These are phyloP conservation scores for Leucania comma DNA, from an alignment of 2,888 invertebrate genomes.

Conservation along the genomic window DNA sequence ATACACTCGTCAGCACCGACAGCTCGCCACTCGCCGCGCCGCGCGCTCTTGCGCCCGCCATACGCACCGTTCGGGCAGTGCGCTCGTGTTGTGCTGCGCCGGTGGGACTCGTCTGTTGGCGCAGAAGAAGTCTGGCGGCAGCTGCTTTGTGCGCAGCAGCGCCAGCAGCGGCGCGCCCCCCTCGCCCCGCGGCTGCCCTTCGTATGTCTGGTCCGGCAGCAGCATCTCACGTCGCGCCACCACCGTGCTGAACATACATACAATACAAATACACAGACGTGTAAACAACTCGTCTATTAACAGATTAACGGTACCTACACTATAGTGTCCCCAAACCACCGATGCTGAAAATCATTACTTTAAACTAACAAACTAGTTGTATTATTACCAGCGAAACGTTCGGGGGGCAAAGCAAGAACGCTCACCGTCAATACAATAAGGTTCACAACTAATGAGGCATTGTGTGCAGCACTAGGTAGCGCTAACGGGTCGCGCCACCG, in stretches of 20 bases:
- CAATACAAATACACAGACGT: background rate
- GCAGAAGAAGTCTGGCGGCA: constrained; percentile 95
- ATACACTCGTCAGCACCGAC: constrained; percentile 2
- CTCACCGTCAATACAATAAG: background rate
- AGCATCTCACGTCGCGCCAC: constrained; percentile 90
- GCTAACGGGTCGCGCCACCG: background rate
- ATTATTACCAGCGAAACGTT: background rate
- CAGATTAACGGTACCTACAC: background rate
- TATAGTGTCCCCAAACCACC: background rate
- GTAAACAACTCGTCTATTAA: background rate
- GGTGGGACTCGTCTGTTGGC: constrained; percentile 84
- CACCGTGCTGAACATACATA: constrained; percentile 12
- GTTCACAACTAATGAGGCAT: constrained; percentile 44
- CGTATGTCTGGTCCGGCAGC: constrained; percentile 95
- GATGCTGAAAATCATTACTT: background rate
- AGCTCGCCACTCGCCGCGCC: background rate
- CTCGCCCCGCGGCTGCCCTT: constrained; percentile 80
- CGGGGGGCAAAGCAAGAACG: background rate
- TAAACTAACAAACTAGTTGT: background rate
- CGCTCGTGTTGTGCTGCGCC: background rate
- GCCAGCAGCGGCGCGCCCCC: constrained; percentile 81
- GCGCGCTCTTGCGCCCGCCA: background rate
- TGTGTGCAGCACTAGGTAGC: constrained; percentile 20
- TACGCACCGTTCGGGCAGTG: constrained; percentile 36
- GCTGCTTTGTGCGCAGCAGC: constrained; percentile 91